Percentiles rank a stretch among this genome's conserved stretches.
Conservation (phyloP, 2,888 invertebrate species). For the Chrysina gloriosa region DNA sequence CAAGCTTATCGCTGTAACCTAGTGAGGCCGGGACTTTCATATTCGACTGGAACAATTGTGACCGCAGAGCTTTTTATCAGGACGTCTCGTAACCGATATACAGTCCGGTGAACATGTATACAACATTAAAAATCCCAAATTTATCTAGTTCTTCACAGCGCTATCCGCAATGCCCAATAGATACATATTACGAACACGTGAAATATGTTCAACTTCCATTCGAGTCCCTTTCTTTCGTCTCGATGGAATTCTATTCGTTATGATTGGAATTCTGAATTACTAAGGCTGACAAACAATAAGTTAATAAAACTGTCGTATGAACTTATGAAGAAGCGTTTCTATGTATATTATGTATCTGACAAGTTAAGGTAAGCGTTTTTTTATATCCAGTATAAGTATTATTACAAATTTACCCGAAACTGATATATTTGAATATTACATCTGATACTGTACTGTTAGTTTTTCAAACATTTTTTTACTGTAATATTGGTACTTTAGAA, state of each 20-base stretch:
- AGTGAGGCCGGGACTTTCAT: conserved; percentile 52
- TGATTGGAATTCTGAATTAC: not conserved
- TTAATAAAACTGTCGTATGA: too few relatives aligned
- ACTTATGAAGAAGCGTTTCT: too few relatives aligned
- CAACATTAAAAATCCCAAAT: conserved; percentile 46
- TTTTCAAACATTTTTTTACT: too few relatives aligned
- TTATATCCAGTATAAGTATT: too few relatives aligned
- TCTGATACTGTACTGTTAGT: too few relatives aligned
- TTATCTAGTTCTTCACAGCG: conserved; percentile 39
- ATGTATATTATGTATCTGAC: too few relatives aligned
- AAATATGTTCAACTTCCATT: conserved; percentile 30
- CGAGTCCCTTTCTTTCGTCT: not conserved
- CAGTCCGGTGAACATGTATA: conserved; percentile 54
- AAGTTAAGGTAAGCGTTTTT: too few relatives aligned
- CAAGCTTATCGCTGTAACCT: conserved; percentile 59
- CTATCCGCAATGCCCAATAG: conserved; percentile 24
- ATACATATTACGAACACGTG: conserved; percentile 34
- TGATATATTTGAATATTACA: too few relatives aligned
- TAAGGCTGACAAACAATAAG: too few relatives aligned
- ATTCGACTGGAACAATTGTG: conserved; percentile 57
- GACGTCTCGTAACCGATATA: conserved; percentile 56
- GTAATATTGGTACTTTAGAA: too few relatives aligned
- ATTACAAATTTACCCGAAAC: too few relatives aligned
- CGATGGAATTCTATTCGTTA: conserved; percentile 25
- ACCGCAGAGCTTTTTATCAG: conserved; percentile 59